phyloP scores from a whole-genome alignment of 2,888 invertebrate genomes.

The Philereme vetulata region DNA sequence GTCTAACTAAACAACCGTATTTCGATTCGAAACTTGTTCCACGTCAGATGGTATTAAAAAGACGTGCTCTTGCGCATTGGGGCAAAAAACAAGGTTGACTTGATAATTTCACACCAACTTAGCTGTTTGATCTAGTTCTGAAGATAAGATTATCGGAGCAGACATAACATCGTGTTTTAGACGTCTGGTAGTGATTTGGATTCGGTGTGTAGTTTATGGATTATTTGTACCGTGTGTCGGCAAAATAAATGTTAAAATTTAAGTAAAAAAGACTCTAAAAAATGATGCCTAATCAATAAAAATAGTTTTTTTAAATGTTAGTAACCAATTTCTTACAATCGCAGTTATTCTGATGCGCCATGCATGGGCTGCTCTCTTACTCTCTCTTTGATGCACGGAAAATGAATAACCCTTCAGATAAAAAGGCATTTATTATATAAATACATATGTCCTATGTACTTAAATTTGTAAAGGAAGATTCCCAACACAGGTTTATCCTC shows the following conservation, averaged over 20 bases:
- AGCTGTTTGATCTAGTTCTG: constrained; percentile 24
- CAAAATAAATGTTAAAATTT: too few relatives aligned
- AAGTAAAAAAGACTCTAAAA: too few relatives aligned
- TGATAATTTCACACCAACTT: constrained; percentile 40
- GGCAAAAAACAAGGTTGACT: constrained; percentile 36
- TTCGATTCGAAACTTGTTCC: constrained; percentile 28
- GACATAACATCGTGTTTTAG: constrained; percentile 14
- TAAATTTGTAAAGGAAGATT: neutral
- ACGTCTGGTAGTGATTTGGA: neutral
- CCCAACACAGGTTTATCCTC: neutral
- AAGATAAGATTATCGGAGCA: constrained; percentile 24
- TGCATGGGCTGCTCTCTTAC: too few relatives aligned
- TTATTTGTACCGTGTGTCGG: too few relatives aligned
- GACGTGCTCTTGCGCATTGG: constrained; percentile 21
- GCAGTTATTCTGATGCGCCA: too few relatives aligned
- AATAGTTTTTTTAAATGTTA: too few relatives aligned
- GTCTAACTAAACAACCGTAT: constrained; percentile 23
- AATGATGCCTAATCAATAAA: too few relatives aligned
- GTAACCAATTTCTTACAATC: too few relatives aligned
- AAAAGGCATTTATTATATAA: too few relatives aligned
- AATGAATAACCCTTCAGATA: too few relatives aligned
- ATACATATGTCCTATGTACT: too few relatives aligned
- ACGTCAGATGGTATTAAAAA: constrained; percentile 28
- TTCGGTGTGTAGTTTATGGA: constrained; percentile 10
- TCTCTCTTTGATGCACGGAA: too few relatives aligned